Conservation (phyloP, 2,888 invertebrate species). For the Pristionchus mayeri region DNA sequence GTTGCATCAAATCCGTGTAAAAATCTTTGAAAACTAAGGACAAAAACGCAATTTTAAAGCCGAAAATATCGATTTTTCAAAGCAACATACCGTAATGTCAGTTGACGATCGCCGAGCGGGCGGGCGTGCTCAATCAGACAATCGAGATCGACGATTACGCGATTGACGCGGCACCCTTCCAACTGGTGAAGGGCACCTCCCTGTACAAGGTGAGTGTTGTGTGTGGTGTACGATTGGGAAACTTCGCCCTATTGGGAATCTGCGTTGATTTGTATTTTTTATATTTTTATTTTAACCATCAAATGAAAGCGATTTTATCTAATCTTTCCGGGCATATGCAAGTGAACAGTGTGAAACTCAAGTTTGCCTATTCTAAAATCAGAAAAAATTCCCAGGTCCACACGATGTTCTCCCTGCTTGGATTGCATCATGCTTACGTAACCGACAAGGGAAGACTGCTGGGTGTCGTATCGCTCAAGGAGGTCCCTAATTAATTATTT, state of each 20-base stretch:
- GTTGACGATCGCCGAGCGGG: conserved; percentile 29
- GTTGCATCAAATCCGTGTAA: too few relatives aligned
- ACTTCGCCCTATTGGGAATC: too few relatives aligned
- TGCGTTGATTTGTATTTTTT: too few relatives aligned
- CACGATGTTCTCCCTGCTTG: conserved; percentile 67
- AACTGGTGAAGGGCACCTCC: conserved; percentile 64
- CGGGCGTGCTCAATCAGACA: background rate
- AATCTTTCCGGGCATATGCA: too few relatives aligned
- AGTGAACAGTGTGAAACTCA: too few relatives aligned
- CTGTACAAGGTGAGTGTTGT: conserved; percentile 60
- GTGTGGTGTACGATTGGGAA: background rate
- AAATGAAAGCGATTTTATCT: too few relatives aligned
- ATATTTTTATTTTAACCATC: too few relatives aligned
- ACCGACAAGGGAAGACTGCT: conserved; percentile 66
- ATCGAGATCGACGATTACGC: conserved; percentile 52
- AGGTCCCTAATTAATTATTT: conserved; percentile 55
- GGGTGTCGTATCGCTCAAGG: conserved; percentile 67
- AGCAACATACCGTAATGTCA: background rate
- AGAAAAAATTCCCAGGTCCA: conserved; percentile 54
- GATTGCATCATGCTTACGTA: conserved; percentile 67
- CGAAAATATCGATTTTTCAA: too few relatives aligned
- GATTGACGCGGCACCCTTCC: conserved; percentile 68
- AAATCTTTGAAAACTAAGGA: too few relatives aligned
- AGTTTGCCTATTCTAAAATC: too few relatives aligned
- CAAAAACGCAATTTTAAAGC: too few relatives aligned